phyloP scores from a whole-genome alignment of 2,797 vertebrate genomes.

The Cygnus olor region DNA sequence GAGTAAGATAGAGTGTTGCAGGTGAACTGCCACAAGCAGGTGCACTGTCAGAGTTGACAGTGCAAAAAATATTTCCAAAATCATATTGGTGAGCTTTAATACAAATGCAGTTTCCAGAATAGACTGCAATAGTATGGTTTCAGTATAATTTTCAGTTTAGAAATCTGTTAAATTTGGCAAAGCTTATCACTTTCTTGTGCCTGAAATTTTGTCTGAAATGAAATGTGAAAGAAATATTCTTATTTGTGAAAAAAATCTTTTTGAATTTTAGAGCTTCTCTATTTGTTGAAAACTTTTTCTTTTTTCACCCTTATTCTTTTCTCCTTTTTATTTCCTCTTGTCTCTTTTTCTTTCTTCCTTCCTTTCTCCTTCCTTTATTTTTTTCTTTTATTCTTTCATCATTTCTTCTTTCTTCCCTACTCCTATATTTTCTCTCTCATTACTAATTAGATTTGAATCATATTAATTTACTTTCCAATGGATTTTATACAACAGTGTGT shows the following conservation, averaged over 20 bases:
- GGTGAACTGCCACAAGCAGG: background rate
- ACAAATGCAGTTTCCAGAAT: background rate
- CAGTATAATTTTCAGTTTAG: background rate
- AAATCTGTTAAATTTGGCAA: background rate
- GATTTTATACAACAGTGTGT: background rate
- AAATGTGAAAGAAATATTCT: background rate
- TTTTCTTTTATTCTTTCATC: background rate
- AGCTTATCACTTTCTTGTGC: background rate
- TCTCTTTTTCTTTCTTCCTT: background rate
- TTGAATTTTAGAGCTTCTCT: background rate
- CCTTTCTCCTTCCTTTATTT: background rate
- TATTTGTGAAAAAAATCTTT: background rate
- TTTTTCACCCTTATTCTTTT: background rate
- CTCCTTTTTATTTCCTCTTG: too few species aligned
- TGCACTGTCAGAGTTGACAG: background rate
- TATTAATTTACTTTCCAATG: background rate
- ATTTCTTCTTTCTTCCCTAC: background rate
- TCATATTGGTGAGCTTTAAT: background rate
- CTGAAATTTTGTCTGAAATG: background rate
- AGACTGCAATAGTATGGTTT: background rate
- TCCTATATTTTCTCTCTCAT: background rate
- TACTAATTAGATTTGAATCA: background rate
- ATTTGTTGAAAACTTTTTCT: background rate
- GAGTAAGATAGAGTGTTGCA: background rate
- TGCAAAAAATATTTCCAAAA: background rate